Conservation (phyloP, 2,113 vertebrate species). For the Corydoras sp. region DNA sequence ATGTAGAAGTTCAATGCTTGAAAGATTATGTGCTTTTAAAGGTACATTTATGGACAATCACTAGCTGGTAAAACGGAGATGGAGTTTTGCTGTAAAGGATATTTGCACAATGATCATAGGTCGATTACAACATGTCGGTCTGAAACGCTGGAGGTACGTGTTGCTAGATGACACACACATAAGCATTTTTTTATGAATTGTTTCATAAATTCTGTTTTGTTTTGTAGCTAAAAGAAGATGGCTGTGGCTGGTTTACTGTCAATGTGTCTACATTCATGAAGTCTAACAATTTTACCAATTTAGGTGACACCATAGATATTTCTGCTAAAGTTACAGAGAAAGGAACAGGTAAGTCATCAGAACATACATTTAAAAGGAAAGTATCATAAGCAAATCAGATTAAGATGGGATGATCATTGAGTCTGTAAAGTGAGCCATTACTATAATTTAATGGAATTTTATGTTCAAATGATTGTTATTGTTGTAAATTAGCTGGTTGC, state of each 20-base stretch:
- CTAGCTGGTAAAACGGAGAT: conserved; percentile 48
- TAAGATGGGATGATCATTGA: too few relatives aligned
- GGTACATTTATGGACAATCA: conserved; percentile 62
- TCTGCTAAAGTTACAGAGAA: conserved; percentile 46
- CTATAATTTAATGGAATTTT: too few relatives aligned
- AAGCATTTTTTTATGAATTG: neutral
- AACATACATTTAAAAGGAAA: too few relatives aligned
- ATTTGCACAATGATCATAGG: rapidly evolving
- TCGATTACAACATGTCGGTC: neutral
- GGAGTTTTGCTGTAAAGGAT: conserved; percentile 4
- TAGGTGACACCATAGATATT: conserved; percentile 4
- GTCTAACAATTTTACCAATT: neutral
- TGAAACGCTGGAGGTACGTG: conserved; percentile 1
- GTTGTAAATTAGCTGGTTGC: too few relatives aligned
- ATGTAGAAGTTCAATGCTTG: neutral
- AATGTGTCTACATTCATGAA: conserved; percentile 42
- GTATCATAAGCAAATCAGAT: too few relatives aligned
- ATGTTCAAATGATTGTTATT: too few relatives aligned
- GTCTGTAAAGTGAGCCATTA: too few relatives aligned
- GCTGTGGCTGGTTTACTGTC: neutral
- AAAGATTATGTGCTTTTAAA: conserved; percentile 29
- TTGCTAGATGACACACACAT: neutral
- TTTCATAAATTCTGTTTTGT: neutral
- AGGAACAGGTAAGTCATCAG: conserved; percentile 52
- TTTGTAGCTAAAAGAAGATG: neutral